Evolutionary conservation across 2,888 invertebrate genomes (phyloP).

Genomic region (Mythimna albipuncta): DNA sequence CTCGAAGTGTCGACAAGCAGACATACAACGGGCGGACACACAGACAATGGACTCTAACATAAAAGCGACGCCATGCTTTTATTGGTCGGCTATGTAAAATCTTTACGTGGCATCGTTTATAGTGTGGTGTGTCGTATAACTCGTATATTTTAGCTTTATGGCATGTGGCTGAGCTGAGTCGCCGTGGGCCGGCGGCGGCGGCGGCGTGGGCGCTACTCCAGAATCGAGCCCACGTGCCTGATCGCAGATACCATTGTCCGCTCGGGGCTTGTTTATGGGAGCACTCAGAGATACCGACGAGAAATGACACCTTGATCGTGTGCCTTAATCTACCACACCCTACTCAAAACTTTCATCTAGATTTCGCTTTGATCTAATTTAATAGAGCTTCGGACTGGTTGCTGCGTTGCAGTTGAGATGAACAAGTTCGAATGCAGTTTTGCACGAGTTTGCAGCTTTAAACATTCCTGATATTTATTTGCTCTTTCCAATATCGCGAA

Average conservation of each 20-base stretch:
- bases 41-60: slow-evolving; percentile 82
- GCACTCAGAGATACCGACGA: slow-evolving; percentile 78
- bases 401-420: slow-evolving; percentile 19
- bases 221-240: slow-evolving; percentile 86
- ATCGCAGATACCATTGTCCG: slow-evolving; percentile 87
- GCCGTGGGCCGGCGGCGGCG: slow-evolving; percentile 66
- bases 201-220: slow-evolving; percentile 89
- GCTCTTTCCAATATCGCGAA: slow-evolving; percentile 9
- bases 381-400: slow-evolving; percentile 44
- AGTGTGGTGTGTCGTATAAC: slow-evolving; percentile 82
- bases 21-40: slow-evolving; percentile 70
- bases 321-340: slow-evolving; percentile 73
- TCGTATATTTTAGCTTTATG: slow-evolving; percentile 86
- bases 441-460: not conserved
- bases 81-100: slow-evolving; percentile 82
- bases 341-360: slow-evolving; percentile 62
- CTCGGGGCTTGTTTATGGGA: slow-evolving; percentile 84
- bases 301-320: slow-evolving; percentile 82
- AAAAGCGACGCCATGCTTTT: slow-evolving; percentile 83
- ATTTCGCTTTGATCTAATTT: slow-evolving; percentile 58
- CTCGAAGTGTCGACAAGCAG: slow-evolving; percentile 62
- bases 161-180: slow-evolving; percentile 68
- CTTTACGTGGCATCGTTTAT: slow-evolving; percentile 84
- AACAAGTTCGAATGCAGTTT: slow-evolving; percentile 27
- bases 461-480: slow-evolving; percentile 16